Evolutionary conservation across 2,888 invertebrate species (phyloP), one percentile per base, ranked within the genome.

Genomic region (Lydus trimaculatus): DNA sequence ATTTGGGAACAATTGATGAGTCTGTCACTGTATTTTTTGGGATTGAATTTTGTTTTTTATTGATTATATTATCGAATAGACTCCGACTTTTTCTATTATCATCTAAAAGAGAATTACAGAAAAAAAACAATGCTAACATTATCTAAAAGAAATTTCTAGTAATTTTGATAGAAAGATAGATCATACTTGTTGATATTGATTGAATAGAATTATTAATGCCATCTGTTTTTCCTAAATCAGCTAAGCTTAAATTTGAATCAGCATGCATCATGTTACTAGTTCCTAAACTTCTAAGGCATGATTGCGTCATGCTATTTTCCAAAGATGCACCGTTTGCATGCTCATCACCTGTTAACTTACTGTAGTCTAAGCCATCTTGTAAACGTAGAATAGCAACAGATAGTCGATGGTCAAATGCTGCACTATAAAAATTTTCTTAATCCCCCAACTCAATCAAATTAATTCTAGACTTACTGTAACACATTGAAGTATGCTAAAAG

Each of bases 401-500:
- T 79, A 97, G 88, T 61, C 96, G 93, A 80, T 94, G 91, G 80
- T 98, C 97, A 84, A 99, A 97, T 0, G 98, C 96, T 76, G 96
- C 93, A 83, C 97, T 93, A 80, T 56, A 83, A 78, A 70, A n/a
- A 61, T 17, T 39, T 17, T 56, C 20, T n/a, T 8, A n/a, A 28
- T 58, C 31, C 4, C 3, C 23, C 3, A 20, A 15, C 11, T 58
- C 15, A 28, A 6, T 20, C 20, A 20, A 58, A 58, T 15, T 58
- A n/a, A n/a, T n/a, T n/a, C n/a, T 20, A 23, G 13, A 88, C 94
- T 91, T 84, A 98, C 98, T 98, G 97, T 72, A 99, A 89, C 43
- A 96, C 92, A 80, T 96, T 94, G 85, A 99, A 97, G 86, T 99
- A 99, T 3, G 94, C 91, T n/a, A 91, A 88, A 8, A 98, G 89